Base-by-base conservation (phyloP, 2,888 invertebrate species). In the Cantharis flavilabris region DNA sequence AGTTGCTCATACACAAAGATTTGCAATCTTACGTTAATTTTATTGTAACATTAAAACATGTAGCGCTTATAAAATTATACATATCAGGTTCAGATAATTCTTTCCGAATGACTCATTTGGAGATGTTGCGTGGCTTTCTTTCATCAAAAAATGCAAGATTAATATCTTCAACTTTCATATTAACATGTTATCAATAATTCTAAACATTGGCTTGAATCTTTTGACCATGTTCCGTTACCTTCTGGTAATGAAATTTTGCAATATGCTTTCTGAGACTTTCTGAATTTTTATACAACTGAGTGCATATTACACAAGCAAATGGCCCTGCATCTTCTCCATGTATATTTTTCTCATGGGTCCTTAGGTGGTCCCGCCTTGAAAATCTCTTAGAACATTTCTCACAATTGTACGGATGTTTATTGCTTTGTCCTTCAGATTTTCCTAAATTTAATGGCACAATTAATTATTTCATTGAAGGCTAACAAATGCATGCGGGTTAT, bases 281-380 rank as follows among this genome's bases (percentile, higher is more conserved):
- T 9, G 88, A 86, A 81, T 89, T 89, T 85, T 89, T 89, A 81
- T 89, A 89, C 70, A 89, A 80, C 79, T 89, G 89, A 67, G 87
- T 85, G 81, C 89, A 89, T 72, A 89, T 88, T 62, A 84, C 82
- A 77, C 89, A 89, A 72, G 86, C 87, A 81, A 89, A 89, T 11
- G 89, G 89, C 13, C 89, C 89, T 3, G 87, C 88, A 78, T 88
- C 89, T 81, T 89, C 89, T 14, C 89, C 89, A 80, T 89, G 89
- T 72, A 89, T 88, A 80, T 89, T 89, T 84, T 89, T 89, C 82
- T 89, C 88, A 82, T 89, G 89, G 70, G 89, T 89, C 74, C 88
- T 83, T 73, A 89, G 85, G 79, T 89, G 89, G 82, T 89, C 89
- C 77, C 89, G 82, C 73, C 89, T 84, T 23, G 88, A 87, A 81